Conservation (phyloP, 2,113 vertebrate genomes). For the Aspiorhynchus laticeps region DNA sequence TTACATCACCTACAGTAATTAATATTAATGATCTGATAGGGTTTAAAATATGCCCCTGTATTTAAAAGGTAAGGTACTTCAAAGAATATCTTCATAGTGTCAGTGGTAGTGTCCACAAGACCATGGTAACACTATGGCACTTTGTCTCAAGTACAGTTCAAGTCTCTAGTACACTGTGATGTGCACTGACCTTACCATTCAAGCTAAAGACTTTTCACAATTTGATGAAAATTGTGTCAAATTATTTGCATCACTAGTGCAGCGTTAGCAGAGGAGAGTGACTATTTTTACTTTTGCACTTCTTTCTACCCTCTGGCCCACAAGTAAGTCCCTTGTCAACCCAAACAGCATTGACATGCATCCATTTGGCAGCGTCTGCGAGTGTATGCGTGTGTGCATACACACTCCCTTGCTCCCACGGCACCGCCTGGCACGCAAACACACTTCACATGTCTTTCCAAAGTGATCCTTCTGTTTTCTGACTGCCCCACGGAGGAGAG, state of each 20-base stretch:
- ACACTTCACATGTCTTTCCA: slow-evolving; percentile 77
- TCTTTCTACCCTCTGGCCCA: slow-evolving; percentile 8
- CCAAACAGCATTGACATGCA: slow-evolving; percentile 47
- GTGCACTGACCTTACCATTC: no score
- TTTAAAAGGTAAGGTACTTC: no score
- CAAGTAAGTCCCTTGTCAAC: slow-evolving; percentile 46
- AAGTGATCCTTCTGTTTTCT: slow-evolving; percentile 74
- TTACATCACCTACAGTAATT: slow-evolving; percentile 13
- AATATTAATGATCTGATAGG: neutral
- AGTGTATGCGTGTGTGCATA: slow-evolving; percentile 53
- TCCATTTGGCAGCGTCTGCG: slow-evolving; percentile 55
- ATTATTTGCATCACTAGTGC: slow-evolving; percentile 5
- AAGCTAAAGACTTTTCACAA: neutral
- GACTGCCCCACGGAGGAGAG: slow-evolving; percentile 53
- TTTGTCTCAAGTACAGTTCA: neutral
- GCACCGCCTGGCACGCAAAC: slow-evolving; percentile 73
- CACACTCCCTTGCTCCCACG: slow-evolving; percentile 68
- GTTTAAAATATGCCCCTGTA: neutral
- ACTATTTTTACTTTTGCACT: slow-evolving; percentile 37
- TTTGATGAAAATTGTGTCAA: neutral
- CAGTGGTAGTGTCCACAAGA: neutral
- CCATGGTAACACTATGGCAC: neutral
- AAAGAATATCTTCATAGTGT: neutral
- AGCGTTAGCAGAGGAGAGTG: neutral
- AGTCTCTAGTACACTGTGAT: neutral